Percentiles rank a stretch among this genome's conserved stretches.
Evolutionary conservation across 2,797 vertebrate genomes (phyloP).

Genomic region (Myripristis jacobus): DNA sequence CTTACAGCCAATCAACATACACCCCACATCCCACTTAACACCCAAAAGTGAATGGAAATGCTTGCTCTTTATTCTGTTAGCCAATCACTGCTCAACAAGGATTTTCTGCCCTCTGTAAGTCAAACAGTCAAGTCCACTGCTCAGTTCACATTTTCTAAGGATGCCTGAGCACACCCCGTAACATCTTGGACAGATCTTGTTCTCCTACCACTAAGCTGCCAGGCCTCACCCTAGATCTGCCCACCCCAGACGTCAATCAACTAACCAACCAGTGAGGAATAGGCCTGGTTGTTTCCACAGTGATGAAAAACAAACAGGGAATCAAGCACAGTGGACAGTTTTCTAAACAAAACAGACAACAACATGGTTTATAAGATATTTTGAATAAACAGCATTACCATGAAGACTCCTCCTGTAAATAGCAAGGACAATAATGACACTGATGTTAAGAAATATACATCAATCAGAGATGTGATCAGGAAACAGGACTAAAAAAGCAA

Average conservation of each 20-base stretch:
- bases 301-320: conserved; percentile 89
- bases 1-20: conserved; percentile 77
- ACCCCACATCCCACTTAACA: conserved; percentile 31
- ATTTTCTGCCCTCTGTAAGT: not conserved
- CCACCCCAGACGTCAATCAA: conserved; percentile 79
- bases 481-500: conserved; percentile 32
- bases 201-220: conserved; percentile 45
- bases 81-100: conserved; percentile 27
- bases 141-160: conserved; percentile 45
- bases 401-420: conserved; percentile 80
- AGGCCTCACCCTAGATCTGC: conserved; percentile 64
- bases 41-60: conserved; percentile 43
- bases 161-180: conserved; percentile 35
- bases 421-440: conserved; percentile 52
- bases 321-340: conserved; percentile 95
- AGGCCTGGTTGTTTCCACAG: conserved; percentile 87
- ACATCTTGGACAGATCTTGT: conserved; percentile 40
- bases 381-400: conserved; percentile 91
- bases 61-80: conserved; percentile 38
- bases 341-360: conserved; percentile 73
- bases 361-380: conserved; percentile 90
- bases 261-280: conserved; percentile 84
- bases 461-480: conserved; percentile 65
- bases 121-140: conserved; percentile 1
- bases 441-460: conserved; percentile 60